Conservation (phyloP, 1,140 invertebrate genomes). For the Proctacanthus coquilletti region DNA sequence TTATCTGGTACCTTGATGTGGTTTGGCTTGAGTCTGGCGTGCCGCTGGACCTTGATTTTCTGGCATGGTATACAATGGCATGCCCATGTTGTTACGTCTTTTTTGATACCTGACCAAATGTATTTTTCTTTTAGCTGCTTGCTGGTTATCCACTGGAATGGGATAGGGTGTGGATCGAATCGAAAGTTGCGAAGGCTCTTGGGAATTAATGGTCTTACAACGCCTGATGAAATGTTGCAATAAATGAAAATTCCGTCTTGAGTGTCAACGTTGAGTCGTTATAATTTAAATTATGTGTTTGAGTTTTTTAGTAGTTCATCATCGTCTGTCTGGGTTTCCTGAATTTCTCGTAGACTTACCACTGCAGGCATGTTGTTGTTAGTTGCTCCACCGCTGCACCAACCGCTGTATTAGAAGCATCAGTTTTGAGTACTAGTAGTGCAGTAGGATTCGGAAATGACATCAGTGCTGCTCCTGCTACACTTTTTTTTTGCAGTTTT, state of each 20-base stretch:
- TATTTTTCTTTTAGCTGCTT: slow-evolving; percentile 7
- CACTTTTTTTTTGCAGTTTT: slow-evolving; percentile 20
- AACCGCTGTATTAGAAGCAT: slow-evolving; percentile 25
- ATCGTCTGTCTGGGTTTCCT: slow-evolving; percentile 11
- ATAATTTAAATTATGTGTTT: slow-evolving; percentile 4
- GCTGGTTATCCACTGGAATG: slow-evolving; percentile 7
- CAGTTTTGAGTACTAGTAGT: slow-evolving; percentile 11
- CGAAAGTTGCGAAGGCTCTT: slow-evolving; percentile 3
- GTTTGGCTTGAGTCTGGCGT: neutral
- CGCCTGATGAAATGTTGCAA: slow-evolving; percentile 1
- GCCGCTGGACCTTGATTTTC: slow-evolving; percentile 13
- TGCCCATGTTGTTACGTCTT: slow-evolving; percentile 10
- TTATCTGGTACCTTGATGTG: neutral
- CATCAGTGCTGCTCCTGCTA: slow-evolving; percentile 15
- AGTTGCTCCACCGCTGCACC: slow-evolving; percentile 26
- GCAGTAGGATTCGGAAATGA: slow-evolving; percentile 12
- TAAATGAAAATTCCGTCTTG: neutral
- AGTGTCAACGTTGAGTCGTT: slow-evolving; percentile 2
- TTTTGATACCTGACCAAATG: slow-evolving; percentile 13
- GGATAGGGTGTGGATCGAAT: slow-evolving; percentile 16
- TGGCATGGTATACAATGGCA: slow-evolving; percentile 16
- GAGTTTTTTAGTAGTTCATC: slow-evolving; percentile 11
- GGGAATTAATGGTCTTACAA: slow-evolving; percentile 8
- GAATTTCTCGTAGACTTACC: slow-evolving; percentile 10
- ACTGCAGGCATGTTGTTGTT: slow-evolving; percentile 3